Evolutionary conservation across 2,113 vertebrate species (phyloP).

Genomic region (Serinus canaria): DNA sequence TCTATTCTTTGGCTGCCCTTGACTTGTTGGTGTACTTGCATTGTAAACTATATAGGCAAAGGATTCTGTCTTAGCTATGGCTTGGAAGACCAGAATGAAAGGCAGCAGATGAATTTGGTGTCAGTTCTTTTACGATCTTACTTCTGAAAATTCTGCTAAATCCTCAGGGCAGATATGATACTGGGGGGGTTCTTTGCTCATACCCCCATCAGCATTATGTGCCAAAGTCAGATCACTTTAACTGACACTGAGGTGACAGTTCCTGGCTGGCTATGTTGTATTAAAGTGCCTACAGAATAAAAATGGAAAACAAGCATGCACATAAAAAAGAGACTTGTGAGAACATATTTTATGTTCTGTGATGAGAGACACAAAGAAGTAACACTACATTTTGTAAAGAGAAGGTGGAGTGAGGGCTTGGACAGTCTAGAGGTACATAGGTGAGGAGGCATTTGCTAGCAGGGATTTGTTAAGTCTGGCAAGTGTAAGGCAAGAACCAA

Average conservation of each 20-base stretch:
- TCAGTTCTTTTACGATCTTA: neutral
- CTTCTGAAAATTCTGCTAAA: neutral
- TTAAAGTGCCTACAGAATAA: neutral
- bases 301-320: neutral
- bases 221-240: neutral
- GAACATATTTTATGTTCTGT: neutral
- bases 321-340: neutral
- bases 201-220: neutral
- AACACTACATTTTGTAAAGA: neutral
- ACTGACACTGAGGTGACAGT: neutral
- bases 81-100: neutral
- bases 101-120: neutral
- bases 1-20: neutral
- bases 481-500: neutral
- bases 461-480: neutral
- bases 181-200: neutral
- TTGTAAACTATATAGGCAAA: neutral
- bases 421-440: neutral
- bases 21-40: neutral
- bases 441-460: neutral
- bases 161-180: neutral
- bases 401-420: accelerated
- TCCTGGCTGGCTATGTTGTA: neutral
- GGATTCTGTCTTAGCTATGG: neutral
- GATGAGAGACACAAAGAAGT: neutral